Evolutionary conservation across 2,888 invertebrate species (phyloP).

Genomic region (Antitype chi): DNA sequence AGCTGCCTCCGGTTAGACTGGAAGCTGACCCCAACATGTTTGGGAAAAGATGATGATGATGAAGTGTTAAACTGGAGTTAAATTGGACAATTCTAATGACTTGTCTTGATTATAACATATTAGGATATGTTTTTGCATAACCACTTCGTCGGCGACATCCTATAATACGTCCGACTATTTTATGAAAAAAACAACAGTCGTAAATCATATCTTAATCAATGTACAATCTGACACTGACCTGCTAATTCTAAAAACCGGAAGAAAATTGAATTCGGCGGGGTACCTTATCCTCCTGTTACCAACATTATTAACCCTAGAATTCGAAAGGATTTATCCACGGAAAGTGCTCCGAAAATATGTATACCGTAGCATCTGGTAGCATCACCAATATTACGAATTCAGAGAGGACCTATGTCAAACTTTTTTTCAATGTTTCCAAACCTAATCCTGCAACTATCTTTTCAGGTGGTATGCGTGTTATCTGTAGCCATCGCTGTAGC

Average conservation of each 20-base stretch:
- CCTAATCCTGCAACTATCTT: not conserved
- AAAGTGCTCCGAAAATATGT: not conserved
- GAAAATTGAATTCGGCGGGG: no score
- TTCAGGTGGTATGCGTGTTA: slow-evolving; percentile 59
- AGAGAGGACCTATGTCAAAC: not conserved
- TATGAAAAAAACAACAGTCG: no score
- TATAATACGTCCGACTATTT: no score
- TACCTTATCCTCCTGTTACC: no score
- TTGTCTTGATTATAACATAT: not conserved
- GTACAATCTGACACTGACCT: no score
- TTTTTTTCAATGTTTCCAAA: not conserved
- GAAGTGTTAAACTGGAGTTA: not conserved
- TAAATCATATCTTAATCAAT: no score
- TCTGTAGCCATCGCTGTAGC: slow-evolving; percentile 51
- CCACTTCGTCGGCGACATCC: not conserved
- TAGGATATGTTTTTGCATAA: not conserved
- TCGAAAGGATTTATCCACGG: not conserved
- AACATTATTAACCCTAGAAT: not conserved
- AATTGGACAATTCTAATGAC: not conserved
- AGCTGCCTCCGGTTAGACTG: no score
- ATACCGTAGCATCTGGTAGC: not conserved
- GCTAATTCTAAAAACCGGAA: no score
- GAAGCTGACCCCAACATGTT: no score
- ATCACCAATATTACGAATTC: not conserved
- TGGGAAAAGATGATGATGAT: not conserved